Evolutionary conservation across 2,797 vertebrate species (phyloP), one percentile per base, ranked within the genome.

Genomic region (Glyptemys insculpta): DNA sequence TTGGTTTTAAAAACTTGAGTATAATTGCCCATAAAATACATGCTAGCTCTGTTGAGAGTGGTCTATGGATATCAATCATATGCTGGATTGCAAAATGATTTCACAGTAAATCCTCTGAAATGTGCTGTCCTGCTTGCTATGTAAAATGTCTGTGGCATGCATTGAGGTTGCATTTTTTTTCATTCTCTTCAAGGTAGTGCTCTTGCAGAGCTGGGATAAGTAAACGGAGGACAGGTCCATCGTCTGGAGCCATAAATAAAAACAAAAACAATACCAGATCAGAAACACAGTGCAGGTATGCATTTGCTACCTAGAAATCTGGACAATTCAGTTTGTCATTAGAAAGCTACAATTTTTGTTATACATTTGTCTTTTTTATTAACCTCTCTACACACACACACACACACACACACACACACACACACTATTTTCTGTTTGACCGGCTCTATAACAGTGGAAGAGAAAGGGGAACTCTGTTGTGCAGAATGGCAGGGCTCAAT

Each of bases 111-210:
- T 96, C 95, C 89, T 97, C 90, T 89, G 91, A 96, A 95, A 84
- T 95, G 92, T 93, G 93, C 94, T 96, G 90, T 96, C 91, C 93
- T 91, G 93, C 92, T 96, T 86, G 91, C 90, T 92, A 89, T 94
- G 91, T 95, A 94, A 82, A 56, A 97, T 96, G 97, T 97, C 96
- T 96, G 97, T 93, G 97, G 97, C 98, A 99, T 98, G 99, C 98
- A 98, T 12, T 98, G 97, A 83, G 65, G 78, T 97, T 98, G 98
- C 97, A 92, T 98, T 96, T 94, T 94, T 94, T 96, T 97, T 98
- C 97, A 59, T 98, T 98, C 96, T 97, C 97, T 97, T 98, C 95
- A 96, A 97, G 93, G 95, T 97, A 90, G 91, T 87, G 97, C 94
- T 98, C 91, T 95, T 97, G 96, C 97, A 96, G 96, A 96, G 96